Base-by-base conservation (phyloP, 2,113 vertebrate genomes). In the Rhegmatorhina hoffmannsi region DNA sequence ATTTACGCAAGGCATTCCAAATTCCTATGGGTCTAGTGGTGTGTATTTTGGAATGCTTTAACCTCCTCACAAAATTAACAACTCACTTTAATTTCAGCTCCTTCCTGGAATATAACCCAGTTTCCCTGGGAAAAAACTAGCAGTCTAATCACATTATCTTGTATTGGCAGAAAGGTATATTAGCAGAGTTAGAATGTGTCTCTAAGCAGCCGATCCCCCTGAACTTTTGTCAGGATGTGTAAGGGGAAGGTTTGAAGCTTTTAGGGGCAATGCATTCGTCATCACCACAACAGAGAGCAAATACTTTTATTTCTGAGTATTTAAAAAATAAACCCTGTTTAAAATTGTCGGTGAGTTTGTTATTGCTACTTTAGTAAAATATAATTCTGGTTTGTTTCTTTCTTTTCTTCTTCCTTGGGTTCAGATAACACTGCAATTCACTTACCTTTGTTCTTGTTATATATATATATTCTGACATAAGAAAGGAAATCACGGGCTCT, bases 11-110 rank as follows among this genome's bases (percentile, higher is more conserved):
- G 55, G 33, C 72, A 78, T 88, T 83, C 85, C 82, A 56, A 59
- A 93, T 90, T 90, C 82, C 68, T 92, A 1, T 55, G 70, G 87
- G 50, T 73, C 3, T 9, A 84, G 50, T 0, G 1, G 24, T 76
- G 29, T 77, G 52, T 87, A 38, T 92, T 94, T 84, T 94, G 84
- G 66, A 89, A 68, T 81, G 34, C 52, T 95, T 95, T 91, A 90
- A 85, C 44, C 53, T 85, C 49, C 50, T 78, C 34, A 59, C 52
- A 82, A 83, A 89, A 88, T 87, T 64, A 79, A 91, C 36, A 89
- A 31, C 28, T 88, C 73, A 9, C n/a, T 89, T 82, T 88, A 88
- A 84, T 90, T 94, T 90, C 55, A 86, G 11, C 58, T 49, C n/a
- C 19, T 90, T 84, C 38, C 58, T 60, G 46, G 53, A 81, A 76